A percentile compares a stretch with the other conserved stretches of the same genome.
phyloP scores from a whole-genome alignment of 2,888 invertebrate genomes.

The Neoscelio sp. region DNA sequence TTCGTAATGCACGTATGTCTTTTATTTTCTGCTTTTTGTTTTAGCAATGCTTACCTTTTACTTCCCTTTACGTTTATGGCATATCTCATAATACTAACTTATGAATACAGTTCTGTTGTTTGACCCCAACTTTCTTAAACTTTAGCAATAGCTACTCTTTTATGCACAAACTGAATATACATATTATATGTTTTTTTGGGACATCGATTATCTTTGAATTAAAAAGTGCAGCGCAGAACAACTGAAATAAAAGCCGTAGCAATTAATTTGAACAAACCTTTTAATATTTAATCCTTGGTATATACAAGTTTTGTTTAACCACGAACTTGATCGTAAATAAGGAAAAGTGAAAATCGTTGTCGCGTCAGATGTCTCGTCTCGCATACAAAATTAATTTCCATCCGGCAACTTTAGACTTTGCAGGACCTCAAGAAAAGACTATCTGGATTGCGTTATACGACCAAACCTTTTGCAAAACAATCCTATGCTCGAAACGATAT shows the following conservation, averaged over 20 bases:
- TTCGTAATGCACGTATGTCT: constrained; percentile 29
- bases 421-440: constrained; percentile 28
- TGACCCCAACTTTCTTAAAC: constrained; percentile 27
- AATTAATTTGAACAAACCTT: too few species aligned
- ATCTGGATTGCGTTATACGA: constrained; percentile 56
- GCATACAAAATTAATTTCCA: constrained; percentile 51
- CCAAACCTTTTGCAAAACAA: constrained; percentile 54
- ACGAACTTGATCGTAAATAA: constrained; percentile 17
- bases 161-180: neutral
- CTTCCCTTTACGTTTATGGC: neutral
- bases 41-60: constrained; percentile 34
- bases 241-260: too few species aligned
- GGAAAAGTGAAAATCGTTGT: constrained; percentile 15
- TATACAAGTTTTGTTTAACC: too few species aligned
- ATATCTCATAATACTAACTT: constrained; percentile 22
- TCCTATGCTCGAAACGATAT: constrained; percentile 56
- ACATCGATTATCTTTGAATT: constrained; percentile 7
- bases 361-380: constrained; percentile 1
- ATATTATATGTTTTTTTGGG: constrained; percentile 1
- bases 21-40: constrained; percentile 23
- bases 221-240: too few species aligned
- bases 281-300: too few species aligned
- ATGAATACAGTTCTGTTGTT: constrained; percentile 32
- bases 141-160: constrained; percentile 1
- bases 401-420: constrained; percentile 3